Evolutionary conservation across 2,888 invertebrate genomes (phyloP), one percentile per base, ranked within the genome.

Genomic region (Nymphalis c-album): DNA sequence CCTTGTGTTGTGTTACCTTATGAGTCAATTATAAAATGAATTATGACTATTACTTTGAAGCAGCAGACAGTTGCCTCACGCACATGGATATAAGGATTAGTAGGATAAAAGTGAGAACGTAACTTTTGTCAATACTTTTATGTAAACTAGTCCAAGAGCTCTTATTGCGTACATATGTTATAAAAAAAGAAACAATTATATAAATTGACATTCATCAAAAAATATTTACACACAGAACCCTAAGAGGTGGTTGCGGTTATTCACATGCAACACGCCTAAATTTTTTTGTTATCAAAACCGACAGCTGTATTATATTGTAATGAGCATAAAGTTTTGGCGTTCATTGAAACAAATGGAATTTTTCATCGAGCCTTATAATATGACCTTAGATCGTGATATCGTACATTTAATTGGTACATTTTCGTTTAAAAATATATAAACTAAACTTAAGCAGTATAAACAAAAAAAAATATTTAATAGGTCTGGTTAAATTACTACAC

Each of bases 271-370:
- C 46, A 45, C 51, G 31, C 50, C 48, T 51, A 50, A 7, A 22
- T 26, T 51, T 64, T 64, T 64, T 64, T 64, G 31, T 51, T 53
- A 46, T 60, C 26, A 35, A 64, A 64, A 64, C 51, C 18, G 60
- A 50, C 46, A 51, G 59, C 50, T 60, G 64, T 64, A 60, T 64
- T 46, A 40, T 13, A 40, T 59, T 60, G 46, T 53, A 51, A 64
- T 60, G 18, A 53, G 31, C 60, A 53, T 60, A 46, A 64, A 60
- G 60, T 51, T 47, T 53, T 60, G 31, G 50, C 51, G 20, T 31
- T 51, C 60, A 16, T 53, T 8, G 59, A 18, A 60, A 60, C 64
- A 60, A 60, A 26, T 18, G 18, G 22, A 47, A 57, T 17, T 47
- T 18, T 10, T 17, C 47, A 57, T 48, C 47, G 16, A 35, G 8